Evolutionary conservation across 2,113 vertebrate genomes (phyloP), one percentile per base, ranked within the genome.

Genomic region (Antechinus stuartii): DNA sequence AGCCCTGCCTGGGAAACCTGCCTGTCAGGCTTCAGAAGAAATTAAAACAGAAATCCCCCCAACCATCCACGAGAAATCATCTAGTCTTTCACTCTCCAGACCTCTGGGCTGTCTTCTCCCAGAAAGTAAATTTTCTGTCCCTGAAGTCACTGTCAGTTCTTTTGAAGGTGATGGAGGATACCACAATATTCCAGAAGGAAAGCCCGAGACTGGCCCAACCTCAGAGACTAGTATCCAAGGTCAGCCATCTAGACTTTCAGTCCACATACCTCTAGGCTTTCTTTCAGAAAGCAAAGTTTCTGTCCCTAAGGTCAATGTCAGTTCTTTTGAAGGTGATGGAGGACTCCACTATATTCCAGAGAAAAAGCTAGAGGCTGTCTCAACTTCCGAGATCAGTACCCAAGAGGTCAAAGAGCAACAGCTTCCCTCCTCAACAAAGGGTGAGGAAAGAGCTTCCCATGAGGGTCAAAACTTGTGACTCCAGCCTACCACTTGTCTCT

Each of bases 241-340:
- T 92, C 11, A 0, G 0, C 0, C 61, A 35, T 68, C 30, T 68
- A 93, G 95, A 0, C 26, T 94, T 16, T 96, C 47, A 0, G 95
- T 94, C 93, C 98, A 98, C 89, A 94, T 52, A 24, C 97, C 97
- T 91, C 56, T 97, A 42, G 8, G 95, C 61, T 90, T 94, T 96
- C 68, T 95, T 56, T 91, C 95, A 0, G 19, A 96, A 10, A 92
- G 97, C 93, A 95, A 94, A 0, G n/a, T 94, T 0, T 0, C 46
- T 0, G 35, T 8, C 12, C 5, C 8, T 0, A 0, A 14, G 26
- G 95, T 55, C 0, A 46, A 96, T 89, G 93, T 98, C 35, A 98
- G 98, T 95, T 98, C 98, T 11, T 98, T 97, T 98, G 98, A 98
- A 90, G 97, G 90, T n/a, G 97, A 47, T 90, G 96, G 42, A 54